Conservation (phyloP, 2,797 vertebrate species). For the Arctocebus calabarensis region DNA sequence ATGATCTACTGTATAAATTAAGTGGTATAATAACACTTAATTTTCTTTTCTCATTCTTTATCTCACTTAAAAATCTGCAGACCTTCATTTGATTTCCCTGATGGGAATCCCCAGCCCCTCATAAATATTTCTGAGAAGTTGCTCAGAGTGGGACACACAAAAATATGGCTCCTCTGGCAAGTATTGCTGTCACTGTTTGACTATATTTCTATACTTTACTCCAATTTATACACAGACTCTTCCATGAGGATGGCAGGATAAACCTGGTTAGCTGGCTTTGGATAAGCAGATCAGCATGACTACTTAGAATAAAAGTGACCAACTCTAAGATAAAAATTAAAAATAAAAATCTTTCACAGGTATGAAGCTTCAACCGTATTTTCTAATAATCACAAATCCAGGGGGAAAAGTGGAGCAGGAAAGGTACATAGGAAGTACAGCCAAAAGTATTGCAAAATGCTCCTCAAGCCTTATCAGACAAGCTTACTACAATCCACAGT, state of each 20-base stretch:
- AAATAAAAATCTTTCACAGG: slow-evolving; percentile 2
- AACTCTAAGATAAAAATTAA: slow-evolving; percentile 18
- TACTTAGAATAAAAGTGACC: slow-evolving; percentile 49
- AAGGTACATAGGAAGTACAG: neutral
- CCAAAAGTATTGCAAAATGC: neutral
- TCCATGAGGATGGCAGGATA: neutral
- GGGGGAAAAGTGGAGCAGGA: neutral
- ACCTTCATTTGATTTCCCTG: slow-evolving; percentile 28
- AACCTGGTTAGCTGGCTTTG: neutral
- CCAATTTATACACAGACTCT: neutral
- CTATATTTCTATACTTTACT: neutral
- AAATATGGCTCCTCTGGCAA: slow-evolving; percentile 42
- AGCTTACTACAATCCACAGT: neutral
- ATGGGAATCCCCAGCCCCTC: neutral
- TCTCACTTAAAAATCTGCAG: slow-evolving; percentile 55
- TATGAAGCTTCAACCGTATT: neutral
- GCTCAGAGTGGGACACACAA: neutral
- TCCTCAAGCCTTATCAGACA: neutral
- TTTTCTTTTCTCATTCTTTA: slow-evolving; percentile 39
- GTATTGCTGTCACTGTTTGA: neutral
- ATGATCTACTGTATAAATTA: slow-evolving; percentile 39
- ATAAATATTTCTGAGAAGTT: slow-evolving; percentile 30
- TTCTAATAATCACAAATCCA: neutral
- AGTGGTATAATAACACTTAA: neutral
- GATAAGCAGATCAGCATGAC: slow-evolving; percentile 2